Evolutionary conservation across 2,888 invertebrate genomes (phyloP).

Genomic region (Kryphioiulus occultus): DNA sequence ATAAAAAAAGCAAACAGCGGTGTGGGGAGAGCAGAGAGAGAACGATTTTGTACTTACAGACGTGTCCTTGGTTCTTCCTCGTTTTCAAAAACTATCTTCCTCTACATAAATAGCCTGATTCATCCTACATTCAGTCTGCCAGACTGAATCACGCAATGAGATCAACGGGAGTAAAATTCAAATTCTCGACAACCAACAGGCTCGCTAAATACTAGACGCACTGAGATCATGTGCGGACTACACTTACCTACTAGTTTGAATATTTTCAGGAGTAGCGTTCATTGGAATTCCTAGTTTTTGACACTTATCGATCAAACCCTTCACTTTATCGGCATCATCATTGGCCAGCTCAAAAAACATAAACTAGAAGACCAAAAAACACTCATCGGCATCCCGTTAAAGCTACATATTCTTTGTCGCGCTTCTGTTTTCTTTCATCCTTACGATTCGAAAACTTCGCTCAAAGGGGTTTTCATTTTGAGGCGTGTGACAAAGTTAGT

Average conservation of each 20-base stretch:
- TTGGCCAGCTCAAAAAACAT: constrained; percentile 43
- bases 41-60: constrained; percentile 40
- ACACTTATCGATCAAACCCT: constrained; percentile 43
- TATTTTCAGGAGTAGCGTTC: background rate
- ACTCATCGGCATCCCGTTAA: background rate
- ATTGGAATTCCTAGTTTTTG: constrained; percentile 12
- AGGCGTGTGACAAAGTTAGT: too few relatives aligned
- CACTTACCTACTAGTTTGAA: background rate
- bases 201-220: background rate
- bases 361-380: constrained; percentile 12
- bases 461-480: too few relatives aligned
- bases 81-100: background rate
- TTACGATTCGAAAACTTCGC: too few relatives aligned
- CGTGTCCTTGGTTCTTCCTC: background rate
- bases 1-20: too few relatives aligned
- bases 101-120: background rate
- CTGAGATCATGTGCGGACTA: background rate
- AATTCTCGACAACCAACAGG: background rate
- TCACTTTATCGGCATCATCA: constrained; percentile 20
- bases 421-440: too few relatives aligned
- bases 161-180: background rate
- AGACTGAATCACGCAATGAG: background rate
- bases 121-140: background rate
- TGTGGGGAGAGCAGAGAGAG: background rate
- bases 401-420: background rate